Base-by-base conservation (phyloP, 2,797 vertebrate species). In the Sciurus vulgaris region DNA sequence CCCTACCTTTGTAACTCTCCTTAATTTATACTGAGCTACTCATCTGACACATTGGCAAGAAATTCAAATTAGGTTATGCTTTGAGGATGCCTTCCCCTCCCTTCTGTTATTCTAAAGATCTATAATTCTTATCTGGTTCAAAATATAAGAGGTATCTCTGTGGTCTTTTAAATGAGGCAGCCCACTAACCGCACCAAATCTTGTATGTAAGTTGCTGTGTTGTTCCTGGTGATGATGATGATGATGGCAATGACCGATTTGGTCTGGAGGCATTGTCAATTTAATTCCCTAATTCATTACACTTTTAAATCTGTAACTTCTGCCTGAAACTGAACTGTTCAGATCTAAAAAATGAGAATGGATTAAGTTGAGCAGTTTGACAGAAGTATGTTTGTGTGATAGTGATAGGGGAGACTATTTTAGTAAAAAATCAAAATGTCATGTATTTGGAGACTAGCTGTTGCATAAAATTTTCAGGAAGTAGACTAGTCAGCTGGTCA, bases 381-480 rank as follows among this genome's bases (percentile, higher is more conserved):
- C 14, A 24, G 61, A 74, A 1, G 1, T 0, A 18, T 56, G 54
- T 56, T 20, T 56, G 54, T 56, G 54, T 56, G 67, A n/a, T 20
- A 90, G 9, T 63, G 3, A 61, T 1, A 83, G 5, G 63, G 2
- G 2, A 59, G 3, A 47, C 9, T 61, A 44, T 35, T 44, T 0
- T 89, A 86, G 3, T 30, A 85, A 90, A 70, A 22, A 69, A 13
- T 0, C 28, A 81, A 93, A 59, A 20, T 76, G 49, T 33, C 7
- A 65, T 6, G 28, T 5, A 26, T 74, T 63, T 12, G 44, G 54
- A 87, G 22, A 11, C 3, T n/a, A 78, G 3, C 35, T 83, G 67
- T 87, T 93, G 12, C 41, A 56, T 44, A 26, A 72, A 95, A 20
- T 65, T 49, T 93, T 88, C 2, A 78, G 22, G 38, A 94, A 70